Evolutionary conservation across 2,797 vertebrate species (phyloP).

Genomic region (Tachyglossus aculeatus): DNA sequence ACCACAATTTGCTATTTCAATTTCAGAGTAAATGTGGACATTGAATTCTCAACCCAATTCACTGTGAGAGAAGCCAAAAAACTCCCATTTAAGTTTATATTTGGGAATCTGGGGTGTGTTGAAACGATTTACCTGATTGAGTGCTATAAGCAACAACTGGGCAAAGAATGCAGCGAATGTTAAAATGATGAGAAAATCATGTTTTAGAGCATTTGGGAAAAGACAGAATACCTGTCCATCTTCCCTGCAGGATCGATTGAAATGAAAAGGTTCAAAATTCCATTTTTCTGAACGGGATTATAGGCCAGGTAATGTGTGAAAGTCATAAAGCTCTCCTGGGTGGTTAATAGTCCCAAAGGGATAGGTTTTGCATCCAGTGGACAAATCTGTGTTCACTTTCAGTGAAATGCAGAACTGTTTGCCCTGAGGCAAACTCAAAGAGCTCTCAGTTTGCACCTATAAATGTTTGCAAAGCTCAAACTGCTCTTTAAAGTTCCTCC

Average conservation of each 20-base stretch:
- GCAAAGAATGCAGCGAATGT: neutral
- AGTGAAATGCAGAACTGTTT: constrained; percentile 14
- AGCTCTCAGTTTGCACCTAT: neutral
- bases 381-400: neutral
- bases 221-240: neutral
- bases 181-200: neutral
- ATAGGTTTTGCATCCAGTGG: neutral
- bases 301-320: neutral
- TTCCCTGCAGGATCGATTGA: neutral
- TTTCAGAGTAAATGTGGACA: too few species aligned
- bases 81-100: too few species aligned
- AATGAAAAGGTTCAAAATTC: neutral
- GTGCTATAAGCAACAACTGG: neutral
- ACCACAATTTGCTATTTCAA: too few species aligned
- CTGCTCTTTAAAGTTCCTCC: constrained; percentile 29
- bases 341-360: neutral
- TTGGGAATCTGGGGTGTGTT: too few species aligned
- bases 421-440: neutral
- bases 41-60: too few species aligned
- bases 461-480: constrained; percentile 32
- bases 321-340: neutral
- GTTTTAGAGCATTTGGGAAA: neutral
- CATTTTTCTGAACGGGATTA: neutral
- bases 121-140: neutral
- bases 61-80: too few species aligned